These are phyloP conservation scores for Lobophora halterata DNA, from an alignment of 2,888 invertebrate species.

Conservation along the genomic window DNA sequence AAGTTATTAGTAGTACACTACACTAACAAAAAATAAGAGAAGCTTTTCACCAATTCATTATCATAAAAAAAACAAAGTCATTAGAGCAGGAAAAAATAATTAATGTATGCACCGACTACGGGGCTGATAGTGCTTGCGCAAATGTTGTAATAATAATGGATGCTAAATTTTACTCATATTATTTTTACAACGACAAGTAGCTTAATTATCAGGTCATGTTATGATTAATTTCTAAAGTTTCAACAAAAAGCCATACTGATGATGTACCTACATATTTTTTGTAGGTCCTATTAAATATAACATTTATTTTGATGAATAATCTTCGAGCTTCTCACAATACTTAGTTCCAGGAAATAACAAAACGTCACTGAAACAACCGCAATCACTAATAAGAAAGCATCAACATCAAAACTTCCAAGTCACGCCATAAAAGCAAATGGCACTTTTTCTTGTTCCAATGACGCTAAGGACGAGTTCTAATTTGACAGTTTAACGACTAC, in stretches of 20 bases:
- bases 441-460: slow-evolving; percentile 60
- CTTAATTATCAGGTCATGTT: no score
- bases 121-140: slow-evolving; percentile 36
- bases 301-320: no score
- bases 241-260: no score
- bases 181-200: background rate
- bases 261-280: no score
- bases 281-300: no score
- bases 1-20: no score
- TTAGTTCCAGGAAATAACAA: no score
- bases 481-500: slow-evolving; percentile 63
- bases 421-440: slow-evolving; percentile 58
- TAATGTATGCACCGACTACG: slow-evolving; percentile 18
- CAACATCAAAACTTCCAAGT: slow-evolving; percentile 59
- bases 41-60: no score
- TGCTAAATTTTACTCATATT: slow-evolving; percentile 27
- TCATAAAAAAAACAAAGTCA: slow-evolving; percentile 10
- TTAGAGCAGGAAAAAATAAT: slow-evolving; percentile 16
- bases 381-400: slow-evolving; percentile 38
- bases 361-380: slow-evolving; percentile 10
- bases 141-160: slow-evolving; percentile 40
- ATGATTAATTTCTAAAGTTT: no score
- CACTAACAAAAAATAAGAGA: no score
- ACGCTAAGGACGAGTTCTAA: slow-evolving; percentile 56
- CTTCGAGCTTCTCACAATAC: no score